Conservation (phyloP, 2,797 vertebrate genomes). For the Eleutherodactylus coqui region DNA sequence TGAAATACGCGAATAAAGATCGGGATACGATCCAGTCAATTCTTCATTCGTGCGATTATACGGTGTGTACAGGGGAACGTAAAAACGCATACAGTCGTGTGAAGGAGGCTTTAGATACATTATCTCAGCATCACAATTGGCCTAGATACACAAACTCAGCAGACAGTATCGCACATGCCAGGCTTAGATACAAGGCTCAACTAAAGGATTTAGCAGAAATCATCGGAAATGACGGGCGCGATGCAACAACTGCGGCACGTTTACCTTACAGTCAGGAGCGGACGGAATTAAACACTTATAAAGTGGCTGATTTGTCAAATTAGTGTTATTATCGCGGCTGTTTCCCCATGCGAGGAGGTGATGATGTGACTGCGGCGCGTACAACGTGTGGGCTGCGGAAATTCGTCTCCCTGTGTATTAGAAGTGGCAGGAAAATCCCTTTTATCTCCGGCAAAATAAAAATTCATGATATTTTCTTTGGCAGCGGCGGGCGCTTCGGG, state of each 20-base stretch:
- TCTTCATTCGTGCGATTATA: too few relatives aligned
- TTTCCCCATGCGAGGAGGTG: slow-evolving; percentile 33
- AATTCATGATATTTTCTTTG: slow-evolving; percentile 51
- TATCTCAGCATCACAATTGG: too few relatives aligned
- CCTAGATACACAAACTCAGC: neutral
- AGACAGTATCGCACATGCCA: neutral
- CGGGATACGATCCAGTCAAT: too few relatives aligned
- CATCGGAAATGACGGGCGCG: neutral
- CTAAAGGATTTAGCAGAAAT: neutral
- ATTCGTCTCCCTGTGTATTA: slow-evolving; percentile 12
- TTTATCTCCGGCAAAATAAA: slow-evolving; percentile 55
- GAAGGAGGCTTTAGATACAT: too few relatives aligned
- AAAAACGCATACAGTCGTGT: too few relatives aligned
- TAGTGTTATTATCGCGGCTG: neutral
- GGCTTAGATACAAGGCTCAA: neutral
- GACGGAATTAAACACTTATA: neutral
- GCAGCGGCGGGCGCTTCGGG: slow-evolving; percentile 22
- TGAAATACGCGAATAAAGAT: too few relatives aligned
- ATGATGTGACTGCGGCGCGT: slow-evolving; percentile 52
- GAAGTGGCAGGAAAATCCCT: slow-evolving; percentile 60
- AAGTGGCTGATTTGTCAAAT: slow-evolving; percentile 12
- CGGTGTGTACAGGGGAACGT: too few relatives aligned
- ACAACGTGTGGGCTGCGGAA: slow-evolving; percentile 15
- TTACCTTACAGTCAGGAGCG: neutral
- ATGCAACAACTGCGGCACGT: neutral